A percentile compares a stretch with the other conserved stretches of the same genome.
phyloP scores from a whole-genome alignment of 1,140 invertebrate genomes.

The Lineus longissimus region DNA sequence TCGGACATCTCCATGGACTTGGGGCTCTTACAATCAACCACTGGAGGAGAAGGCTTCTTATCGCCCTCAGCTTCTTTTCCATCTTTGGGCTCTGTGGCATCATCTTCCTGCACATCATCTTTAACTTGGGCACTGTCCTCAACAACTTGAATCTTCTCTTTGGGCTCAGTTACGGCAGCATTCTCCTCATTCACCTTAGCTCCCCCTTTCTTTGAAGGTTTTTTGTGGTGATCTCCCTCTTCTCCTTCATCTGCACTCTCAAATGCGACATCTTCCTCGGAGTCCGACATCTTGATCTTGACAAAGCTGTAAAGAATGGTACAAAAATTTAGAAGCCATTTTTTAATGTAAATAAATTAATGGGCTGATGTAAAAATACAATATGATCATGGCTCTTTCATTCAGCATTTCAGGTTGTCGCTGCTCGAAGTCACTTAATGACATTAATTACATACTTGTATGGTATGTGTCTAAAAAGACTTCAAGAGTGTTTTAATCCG shows the following conservation, averaged over 20 bases:
- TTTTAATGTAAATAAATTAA: neutral
- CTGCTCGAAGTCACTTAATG: no score
- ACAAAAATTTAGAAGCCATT: neutral
- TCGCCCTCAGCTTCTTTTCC: neutral
- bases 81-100: neutral
- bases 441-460: no score
- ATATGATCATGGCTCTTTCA: no score
- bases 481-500: no score
- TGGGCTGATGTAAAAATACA: no score
- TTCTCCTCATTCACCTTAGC: neutral
- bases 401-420: no score
- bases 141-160: neutral
- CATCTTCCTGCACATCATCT: neutral
- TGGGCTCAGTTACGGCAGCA: neutral
- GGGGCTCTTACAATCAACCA: no score
- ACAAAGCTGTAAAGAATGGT: neutral
- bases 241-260: conserved; percentile 44
- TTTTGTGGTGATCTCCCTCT: neutral
- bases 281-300: conserved; percentile 29
- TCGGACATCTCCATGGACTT: no score
- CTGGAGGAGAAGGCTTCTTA: neutral
- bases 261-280: conserved; percentile 37
- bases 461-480: no score
- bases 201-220: neutral
- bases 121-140: neutral